Conservation (phyloP, 2,888 invertebrate species). For the Ommatoiulus sabulosus region DNA sequence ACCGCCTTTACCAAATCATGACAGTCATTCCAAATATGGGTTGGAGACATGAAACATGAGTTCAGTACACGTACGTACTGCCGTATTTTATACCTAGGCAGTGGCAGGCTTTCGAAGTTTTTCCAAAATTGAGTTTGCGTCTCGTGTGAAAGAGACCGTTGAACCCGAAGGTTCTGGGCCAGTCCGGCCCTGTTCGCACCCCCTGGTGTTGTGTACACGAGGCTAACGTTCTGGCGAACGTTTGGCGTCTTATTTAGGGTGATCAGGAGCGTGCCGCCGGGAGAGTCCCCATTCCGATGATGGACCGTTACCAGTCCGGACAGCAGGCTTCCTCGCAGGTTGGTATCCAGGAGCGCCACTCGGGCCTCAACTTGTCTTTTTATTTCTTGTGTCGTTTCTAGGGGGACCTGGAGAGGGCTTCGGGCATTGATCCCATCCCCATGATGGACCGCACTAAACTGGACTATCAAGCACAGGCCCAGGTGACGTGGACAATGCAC, state of each 20-base stretch:
- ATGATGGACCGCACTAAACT: slow-evolving; percentile 84
- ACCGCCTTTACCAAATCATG: too few species aligned
- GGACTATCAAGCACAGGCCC: slow-evolving; percentile 80
- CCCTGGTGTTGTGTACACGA: background rate
- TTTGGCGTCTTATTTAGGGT: slow-evolving; percentile 65
- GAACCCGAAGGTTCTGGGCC: background rate
- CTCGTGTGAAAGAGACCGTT: background rate
- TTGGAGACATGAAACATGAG: too few species aligned
- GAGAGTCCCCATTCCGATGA: slow-evolving; percentile 81
- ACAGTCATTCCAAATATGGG: too few species aligned
- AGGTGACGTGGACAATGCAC: slow-evolving; percentile 70
- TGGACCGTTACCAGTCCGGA: slow-evolving; percentile 80
- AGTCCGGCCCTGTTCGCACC: background rate
- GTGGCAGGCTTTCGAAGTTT: background rate
- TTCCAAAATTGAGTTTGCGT: background rate
- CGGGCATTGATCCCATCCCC: slow-evolving; percentile 79
- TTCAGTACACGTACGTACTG: too few species aligned
- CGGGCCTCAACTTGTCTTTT: slow-evolving; percentile 45
- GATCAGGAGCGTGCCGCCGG: slow-evolving; percentile 79
- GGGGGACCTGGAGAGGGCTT: slow-evolving; percentile 78
- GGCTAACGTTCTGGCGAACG: slow-evolving; percentile 63
- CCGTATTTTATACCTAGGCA: too few species aligned
- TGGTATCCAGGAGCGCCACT: slow-evolving; percentile 42
- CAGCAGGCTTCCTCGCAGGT: slow-evolving; percentile 80
- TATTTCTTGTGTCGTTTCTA: slow-evolving; percentile 62